Evolutionary conservation across 2,113 vertebrate genomes (phyloP).

Genomic region (Taurulus bubalis): DNA sequence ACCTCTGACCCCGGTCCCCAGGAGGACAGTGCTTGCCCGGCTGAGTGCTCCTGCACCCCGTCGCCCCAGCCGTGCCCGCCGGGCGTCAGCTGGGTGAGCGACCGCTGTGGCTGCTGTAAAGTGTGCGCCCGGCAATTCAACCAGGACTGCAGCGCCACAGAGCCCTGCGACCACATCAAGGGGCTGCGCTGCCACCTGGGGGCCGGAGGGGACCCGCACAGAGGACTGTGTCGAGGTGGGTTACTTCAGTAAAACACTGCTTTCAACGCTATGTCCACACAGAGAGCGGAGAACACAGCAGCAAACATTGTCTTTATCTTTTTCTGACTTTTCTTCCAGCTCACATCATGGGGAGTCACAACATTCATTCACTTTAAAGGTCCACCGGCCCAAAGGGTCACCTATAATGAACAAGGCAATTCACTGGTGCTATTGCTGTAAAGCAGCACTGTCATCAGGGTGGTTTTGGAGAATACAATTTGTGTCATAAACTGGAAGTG

Average conservation of each 20-base stretch:
- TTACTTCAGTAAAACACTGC: neutral
- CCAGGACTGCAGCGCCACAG: slow-evolving; percentile 76
- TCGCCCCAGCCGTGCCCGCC: slow-evolving; percentile 65
- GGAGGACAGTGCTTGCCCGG: slow-evolving; percentile 62
- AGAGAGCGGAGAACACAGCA: neutral
- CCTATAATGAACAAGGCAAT: too few species aligned
- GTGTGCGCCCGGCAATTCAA: slow-evolving; percentile 85
- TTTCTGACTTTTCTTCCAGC: neutral
- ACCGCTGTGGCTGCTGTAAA: slow-evolving; percentile 84
- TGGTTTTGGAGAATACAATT: neutral
- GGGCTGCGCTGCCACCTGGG: slow-evolving; percentile 84
- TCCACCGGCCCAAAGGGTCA: neutral
- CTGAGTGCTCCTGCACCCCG: slow-evolving; percentile 74
- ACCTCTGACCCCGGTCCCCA: slow-evolving; percentile 48
- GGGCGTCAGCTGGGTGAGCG: slow-evolving; percentile 80
- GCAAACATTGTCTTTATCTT: neutral
- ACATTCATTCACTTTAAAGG: neutral
- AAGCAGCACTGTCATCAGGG: neutral
- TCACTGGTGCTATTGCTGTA: too few species aligned
- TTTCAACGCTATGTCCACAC: neutral
- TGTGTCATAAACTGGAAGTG: neutral
- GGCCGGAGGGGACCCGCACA: slow-evolving; percentile 70
- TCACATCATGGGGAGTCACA: neutral
- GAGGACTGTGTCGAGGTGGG: slow-evolving; percentile 83
- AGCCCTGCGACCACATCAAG: slow-evolving; percentile 86